Evolutionary conservation across 2,113 vertebrate species (phyloP).

Genomic region (Gambusia holbrooki): DNA sequence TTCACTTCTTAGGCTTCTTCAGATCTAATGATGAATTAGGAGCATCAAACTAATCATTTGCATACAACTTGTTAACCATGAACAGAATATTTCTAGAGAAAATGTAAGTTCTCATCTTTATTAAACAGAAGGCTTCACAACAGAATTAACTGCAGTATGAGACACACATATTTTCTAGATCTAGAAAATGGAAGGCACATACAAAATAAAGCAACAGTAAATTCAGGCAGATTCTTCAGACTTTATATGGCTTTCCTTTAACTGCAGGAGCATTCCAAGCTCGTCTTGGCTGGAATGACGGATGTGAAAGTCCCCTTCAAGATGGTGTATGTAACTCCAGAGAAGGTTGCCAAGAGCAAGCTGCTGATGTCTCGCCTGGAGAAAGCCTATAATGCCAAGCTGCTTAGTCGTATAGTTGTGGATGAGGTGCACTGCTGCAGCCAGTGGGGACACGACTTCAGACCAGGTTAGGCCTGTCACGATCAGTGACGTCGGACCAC

Average conservation of each 20-base stretch:
- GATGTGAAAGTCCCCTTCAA: slow-evolving; percentile 83
- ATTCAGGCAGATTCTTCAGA: background rate
- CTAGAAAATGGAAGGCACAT: no score
- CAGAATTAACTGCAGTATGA: no score
- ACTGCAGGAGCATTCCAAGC: slow-evolving; percentile 89
- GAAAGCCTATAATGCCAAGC: slow-evolving; percentile 88
- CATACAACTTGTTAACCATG: background rate
- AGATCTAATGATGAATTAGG: background rate
- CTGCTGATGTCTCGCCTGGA: slow-evolving; percentile 96
- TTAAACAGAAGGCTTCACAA: no score
- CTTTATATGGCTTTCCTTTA: background rate
- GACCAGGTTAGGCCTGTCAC: slow-evolving; percentile 79
- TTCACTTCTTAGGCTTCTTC: background rate
- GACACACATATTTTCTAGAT: no score
- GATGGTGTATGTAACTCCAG: slow-evolving; percentile 94
- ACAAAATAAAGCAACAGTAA: no score
- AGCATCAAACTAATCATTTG: background rate
- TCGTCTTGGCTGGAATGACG: slow-evolving; percentile 86
- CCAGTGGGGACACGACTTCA: slow-evolving; percentile 98
- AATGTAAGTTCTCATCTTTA: no score
- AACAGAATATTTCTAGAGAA: no score
- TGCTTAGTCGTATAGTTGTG: slow-evolving; percentile 88
- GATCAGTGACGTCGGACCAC: no score
- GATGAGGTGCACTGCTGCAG: slow-evolving; percentile 99
- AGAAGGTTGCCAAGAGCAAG: slow-evolving; percentile 98